phyloP scores from a whole-genome alignment of 1,140 invertebrate species.

The Trachelipus rathkii region DNA sequence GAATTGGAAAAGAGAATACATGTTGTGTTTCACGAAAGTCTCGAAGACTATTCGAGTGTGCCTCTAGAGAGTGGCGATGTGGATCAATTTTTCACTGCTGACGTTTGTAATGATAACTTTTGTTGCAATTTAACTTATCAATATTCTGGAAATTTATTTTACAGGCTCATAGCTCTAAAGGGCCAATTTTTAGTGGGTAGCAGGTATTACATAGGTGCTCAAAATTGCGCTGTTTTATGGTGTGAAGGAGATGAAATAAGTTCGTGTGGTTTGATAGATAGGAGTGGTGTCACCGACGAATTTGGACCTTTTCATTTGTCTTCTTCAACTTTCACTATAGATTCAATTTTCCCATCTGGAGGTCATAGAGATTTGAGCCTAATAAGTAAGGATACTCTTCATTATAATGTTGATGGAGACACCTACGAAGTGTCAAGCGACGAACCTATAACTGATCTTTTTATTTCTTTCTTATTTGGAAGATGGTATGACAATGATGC shows the following conservation, averaged over 20 bases:
- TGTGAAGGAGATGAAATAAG: neutral
- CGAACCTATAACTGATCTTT: neutral
- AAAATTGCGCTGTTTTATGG: neutral
- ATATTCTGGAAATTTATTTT: neutral
- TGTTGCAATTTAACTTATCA: neutral
- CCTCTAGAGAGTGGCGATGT: neutral
- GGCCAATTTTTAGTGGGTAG: no score
- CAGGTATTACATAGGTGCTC: no score
- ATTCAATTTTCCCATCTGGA: neutral
- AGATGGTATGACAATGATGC: no score
- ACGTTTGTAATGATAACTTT: neutral
- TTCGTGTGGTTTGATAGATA: neutral
- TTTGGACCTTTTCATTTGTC: neutral
- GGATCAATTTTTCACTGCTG: neutral
- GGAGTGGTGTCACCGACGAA: neutral
- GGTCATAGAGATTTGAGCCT: neutral
- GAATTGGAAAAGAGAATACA: neutral
- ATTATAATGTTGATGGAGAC: neutral
- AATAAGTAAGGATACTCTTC: neutral
- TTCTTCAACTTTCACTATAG: neutral
- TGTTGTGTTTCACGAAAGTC: neutral
- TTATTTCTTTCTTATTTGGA: neutral
- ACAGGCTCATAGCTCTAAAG: neutral
- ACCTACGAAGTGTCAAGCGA: neutral
- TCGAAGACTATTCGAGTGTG: neutral